Evolutionary conservation across 53 echinoderm and acorn worm genomes (phyloP), one percentile per base, ranked within the genome.

Genomic region (Hippasteria phrygiana): DNA sequence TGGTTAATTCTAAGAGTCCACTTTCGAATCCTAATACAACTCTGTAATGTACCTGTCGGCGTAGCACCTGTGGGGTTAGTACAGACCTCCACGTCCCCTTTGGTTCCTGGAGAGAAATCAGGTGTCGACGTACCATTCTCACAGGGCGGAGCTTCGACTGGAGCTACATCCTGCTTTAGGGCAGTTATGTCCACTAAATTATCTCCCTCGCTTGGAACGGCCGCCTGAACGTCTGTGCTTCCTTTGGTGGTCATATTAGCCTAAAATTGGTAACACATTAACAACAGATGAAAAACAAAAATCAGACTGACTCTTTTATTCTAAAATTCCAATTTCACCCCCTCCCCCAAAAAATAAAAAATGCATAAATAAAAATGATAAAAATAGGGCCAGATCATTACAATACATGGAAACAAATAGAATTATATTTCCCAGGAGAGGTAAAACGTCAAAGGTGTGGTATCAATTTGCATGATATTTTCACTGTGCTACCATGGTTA

Each of bases 61-160:
- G 27, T 64, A 1, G 32, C 45, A 16, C 28, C 81, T 65, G 28
- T 65, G 28, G 43, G 42, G 28, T 13, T 42, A 29, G 43, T 6
- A 39, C 26, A 13, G 16, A 4, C 32, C 29, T 24, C 63, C 7
- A 9, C 63, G 17, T 43, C 64, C 13, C 43, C 63, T 13, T 43
- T 65, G 63, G 31, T 43, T 35, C 45, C 27, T 4, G 45, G 65
- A 0, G 82, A 26, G 64, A 31, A 43, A 18, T 65, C 56, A 24
- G 56, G 36, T 14, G 78, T 39, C 8, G 39, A 55, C 36, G 55
- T 33, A 43, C 82, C 82, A 82, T 82, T 82, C 64, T 82, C 64
- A 33, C 64, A 31, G 1, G 64, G 45, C 0, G 64, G 42, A 46
- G 33, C 47, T 8, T 64, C 82, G 10, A 82, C 33, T 28, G 42